phyloP scores from a whole-genome alignment of 2,113 vertebrate species.

The Ceyx melanurus region DNA sequence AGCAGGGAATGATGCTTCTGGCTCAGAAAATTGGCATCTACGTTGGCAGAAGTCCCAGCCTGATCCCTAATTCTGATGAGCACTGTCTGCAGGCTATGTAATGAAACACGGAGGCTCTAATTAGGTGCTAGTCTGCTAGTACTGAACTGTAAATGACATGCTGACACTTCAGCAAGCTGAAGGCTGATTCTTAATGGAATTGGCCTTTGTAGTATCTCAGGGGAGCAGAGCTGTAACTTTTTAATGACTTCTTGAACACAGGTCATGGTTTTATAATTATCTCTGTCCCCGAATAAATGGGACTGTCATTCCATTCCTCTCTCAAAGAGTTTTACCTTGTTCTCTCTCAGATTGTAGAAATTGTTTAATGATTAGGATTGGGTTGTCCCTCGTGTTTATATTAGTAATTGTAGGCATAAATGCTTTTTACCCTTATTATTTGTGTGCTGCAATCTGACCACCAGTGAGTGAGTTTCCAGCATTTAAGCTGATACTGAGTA shows the following conservation, averaged over 20 bases:
- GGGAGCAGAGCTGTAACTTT: slow-evolving; percentile 6
- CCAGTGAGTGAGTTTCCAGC: neutral
- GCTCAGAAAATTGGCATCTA: neutral
- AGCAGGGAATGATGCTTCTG: neutral
- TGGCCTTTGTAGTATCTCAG: neutral
- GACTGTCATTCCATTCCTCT: neutral
- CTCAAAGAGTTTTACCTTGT: neutral
- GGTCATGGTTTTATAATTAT: neutral
- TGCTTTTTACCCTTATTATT: neutral
- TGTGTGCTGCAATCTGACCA: neutral
- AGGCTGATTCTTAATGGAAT: neutral
- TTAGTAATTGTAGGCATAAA: neutral
- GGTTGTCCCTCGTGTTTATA: neutral
- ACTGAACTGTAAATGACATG: slow-evolving; percentile 7
- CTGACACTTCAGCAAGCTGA: neutral
- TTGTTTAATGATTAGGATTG: neutral
- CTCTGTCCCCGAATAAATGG: neutral
- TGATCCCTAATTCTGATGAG: neutral
- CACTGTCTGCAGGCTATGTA: neutral
- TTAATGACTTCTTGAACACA: slow-evolving; percentile 13
- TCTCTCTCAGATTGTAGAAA: neutral
- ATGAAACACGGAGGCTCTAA: slow-evolving; percentile 4
- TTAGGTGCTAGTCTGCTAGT: neutral
- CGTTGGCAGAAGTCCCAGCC: neutral
- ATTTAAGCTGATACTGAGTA: slow-evolving; percentile 23